A percentile compares a stretch with the other conserved stretches of the same genome.
Evolutionary conservation across 2,797 vertebrate species (phyloP).

Genomic region (Craterocephalus amniculus): DNA sequence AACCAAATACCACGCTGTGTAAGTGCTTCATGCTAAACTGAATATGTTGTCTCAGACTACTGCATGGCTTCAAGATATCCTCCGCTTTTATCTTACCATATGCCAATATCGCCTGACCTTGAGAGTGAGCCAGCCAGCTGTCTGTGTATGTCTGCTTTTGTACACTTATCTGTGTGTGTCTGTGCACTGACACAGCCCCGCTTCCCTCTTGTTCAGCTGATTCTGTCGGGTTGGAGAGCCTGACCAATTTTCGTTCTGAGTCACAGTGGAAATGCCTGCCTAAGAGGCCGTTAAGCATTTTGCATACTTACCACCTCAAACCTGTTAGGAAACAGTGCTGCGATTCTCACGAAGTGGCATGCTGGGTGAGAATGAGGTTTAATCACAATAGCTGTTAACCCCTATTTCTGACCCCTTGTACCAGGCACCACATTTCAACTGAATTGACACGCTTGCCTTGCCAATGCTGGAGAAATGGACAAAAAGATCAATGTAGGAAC

Average conservation of each 20-base stretch:
- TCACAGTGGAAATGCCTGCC: slow-evolving; percentile 38
- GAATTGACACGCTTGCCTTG: slow-evolving; percentile 40
- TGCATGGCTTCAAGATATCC: slow-evolving; percentile 32
- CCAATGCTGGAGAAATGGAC: slow-evolving; percentile 46
- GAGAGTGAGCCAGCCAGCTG: slow-evolving; percentile 36
- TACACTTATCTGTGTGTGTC: slow-evolving; percentile 18
- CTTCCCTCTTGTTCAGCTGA: slow-evolving; percentile 35
- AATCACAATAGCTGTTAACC: slow-evolving; percentile 55
- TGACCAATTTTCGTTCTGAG: slow-evolving; percentile 56
- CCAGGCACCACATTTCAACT: slow-evolving; percentile 58
- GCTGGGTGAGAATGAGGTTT: slow-evolving; percentile 49
- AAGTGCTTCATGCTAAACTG: slow-evolving; percentile 39
- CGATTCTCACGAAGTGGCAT: slow-evolving; percentile 36
- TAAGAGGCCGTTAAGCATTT: slow-evolving; percentile 52
- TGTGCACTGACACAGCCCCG: slow-evolving; percentile 9
- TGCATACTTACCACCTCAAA: slow-evolving; percentile 49
- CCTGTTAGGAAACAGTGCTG: slow-evolving; percentile 35
- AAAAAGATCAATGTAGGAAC: slow-evolving; percentile 65
- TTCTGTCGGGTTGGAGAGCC: slow-evolving; percentile 43
- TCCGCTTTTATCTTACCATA: slow-evolving; percentile 60
- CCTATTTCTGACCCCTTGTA: slow-evolving; percentile 40
- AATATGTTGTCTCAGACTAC: slow-evolving; percentile 40
- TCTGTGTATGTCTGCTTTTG: slow-evolving; percentile 22
- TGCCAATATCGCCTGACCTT: slow-evolving; percentile 69
- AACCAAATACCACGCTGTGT: slow-evolving; percentile 39